A percentile compares a stretch with the other conserved stretches of the same genome.
Conservation (phyloP, 2,797 vertebrate genomes). For the Xenopus petersii region DNA sequence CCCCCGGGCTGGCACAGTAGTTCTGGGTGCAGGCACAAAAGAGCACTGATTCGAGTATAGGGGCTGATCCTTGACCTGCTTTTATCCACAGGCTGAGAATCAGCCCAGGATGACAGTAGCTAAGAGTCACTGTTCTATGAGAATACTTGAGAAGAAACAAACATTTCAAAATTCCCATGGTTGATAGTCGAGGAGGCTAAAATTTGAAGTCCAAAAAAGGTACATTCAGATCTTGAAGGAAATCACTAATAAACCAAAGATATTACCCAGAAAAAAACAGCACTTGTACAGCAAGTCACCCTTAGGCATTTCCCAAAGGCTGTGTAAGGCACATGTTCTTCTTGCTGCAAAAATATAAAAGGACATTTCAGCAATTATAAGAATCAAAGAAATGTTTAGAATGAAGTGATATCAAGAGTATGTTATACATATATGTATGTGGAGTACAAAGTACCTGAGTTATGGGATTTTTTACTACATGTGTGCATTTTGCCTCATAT, state of each 20-base stretch:
- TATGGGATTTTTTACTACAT: conserved; percentile 78
- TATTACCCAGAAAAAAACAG: conserved; percentile 92
- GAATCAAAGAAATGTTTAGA: not conserved
- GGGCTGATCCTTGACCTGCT: too few relatives aligned
- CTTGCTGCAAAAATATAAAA: conserved; percentile 63
- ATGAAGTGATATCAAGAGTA: not conserved
- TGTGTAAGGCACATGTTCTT: conserved; percentile 82
- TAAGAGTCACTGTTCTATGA: too few relatives aligned
- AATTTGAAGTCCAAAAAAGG: too few relatives aligned
- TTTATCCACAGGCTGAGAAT: too few relatives aligned
- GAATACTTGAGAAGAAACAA: too few relatives aligned
- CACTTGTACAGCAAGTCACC: conserved; percentile 79
- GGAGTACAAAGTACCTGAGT: conserved; percentile 70
- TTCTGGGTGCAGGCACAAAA: too few relatives aligned
- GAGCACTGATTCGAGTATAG: too few relatives aligned
- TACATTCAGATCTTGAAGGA: too few relatives aligned
- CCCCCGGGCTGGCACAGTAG: too few relatives aligned
- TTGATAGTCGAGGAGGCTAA: too few relatives aligned
- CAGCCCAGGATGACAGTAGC: too few relatives aligned
- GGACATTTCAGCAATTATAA: not conserved
- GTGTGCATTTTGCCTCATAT: conserved; percentile 82
- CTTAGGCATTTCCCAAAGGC: conserved; percentile 78
- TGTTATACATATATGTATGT: not conserved
- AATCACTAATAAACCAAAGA: not conserved
- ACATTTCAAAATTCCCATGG: too few relatives aligned